Conservation (phyloP, 2,797 vertebrate species). For the Atherinosoma microstoma region DNA sequence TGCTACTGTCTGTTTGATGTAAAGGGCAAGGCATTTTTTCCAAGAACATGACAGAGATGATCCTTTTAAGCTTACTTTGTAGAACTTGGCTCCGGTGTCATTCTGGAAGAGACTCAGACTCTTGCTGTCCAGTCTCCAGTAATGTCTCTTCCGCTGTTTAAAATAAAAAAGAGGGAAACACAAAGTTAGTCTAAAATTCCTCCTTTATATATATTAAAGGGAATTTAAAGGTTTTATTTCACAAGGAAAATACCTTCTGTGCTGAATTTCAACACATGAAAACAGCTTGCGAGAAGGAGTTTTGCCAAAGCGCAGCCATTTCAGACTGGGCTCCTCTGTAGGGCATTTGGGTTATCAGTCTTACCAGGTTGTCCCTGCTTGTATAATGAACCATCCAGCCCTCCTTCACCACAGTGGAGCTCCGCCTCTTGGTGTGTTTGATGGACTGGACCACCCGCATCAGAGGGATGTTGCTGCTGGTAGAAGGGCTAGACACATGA, state of each 20-base stretch:
- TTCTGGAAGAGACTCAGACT: constrained; percentile 88
- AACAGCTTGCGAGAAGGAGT: constrained; percentile 42
- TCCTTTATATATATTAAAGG: constrained; percentile 4
- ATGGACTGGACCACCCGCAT: constrained; percentile 90
- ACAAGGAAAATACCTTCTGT: constrained; percentile 49
- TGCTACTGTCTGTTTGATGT: neutral
- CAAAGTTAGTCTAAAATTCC: constrained; percentile 15
- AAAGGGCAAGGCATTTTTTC: neutral
- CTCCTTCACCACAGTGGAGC: constrained; percentile 87
- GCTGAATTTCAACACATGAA: constrained; percentile 55
- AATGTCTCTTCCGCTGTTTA: constrained; percentile 87
- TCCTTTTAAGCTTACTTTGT: constrained; percentile 83
- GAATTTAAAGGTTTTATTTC: constrained; percentile 28
- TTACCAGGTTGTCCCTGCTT: constrained; percentile 88
- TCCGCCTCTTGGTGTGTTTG: constrained; percentile 89
- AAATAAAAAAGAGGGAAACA: constrained; percentile 19
- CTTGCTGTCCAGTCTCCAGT: constrained; percentile 89
- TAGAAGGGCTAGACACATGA: constrained; percentile 80
- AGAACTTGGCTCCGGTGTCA: constrained; percentile 88
- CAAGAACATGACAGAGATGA: constrained; percentile 23
- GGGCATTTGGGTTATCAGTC: constrained; percentile 61
- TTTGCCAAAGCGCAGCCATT: constrained; percentile 51
- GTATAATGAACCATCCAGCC: constrained; percentile 91
- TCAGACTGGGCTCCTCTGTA: constrained; percentile 50
- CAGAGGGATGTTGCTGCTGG: constrained; percentile 89